Evolutionary conservation across 35 echinoderm and acorn worm species (phyloP), one percentile per base, ranked within the genome.

Genomic region (Stichopus chloronotus): DNA sequence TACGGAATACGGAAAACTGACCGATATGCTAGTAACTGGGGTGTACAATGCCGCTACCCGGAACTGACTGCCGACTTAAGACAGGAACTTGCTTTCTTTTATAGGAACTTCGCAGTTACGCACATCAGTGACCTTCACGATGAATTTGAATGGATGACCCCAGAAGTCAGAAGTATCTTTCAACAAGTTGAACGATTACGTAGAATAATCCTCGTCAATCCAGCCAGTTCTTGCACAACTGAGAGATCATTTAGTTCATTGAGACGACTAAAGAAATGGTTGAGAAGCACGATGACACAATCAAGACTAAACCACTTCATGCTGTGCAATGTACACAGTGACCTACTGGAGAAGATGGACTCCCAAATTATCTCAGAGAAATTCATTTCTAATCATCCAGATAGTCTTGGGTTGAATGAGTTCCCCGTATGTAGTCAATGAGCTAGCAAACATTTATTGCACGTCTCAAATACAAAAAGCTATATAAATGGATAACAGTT

Each of bases 1-100:
- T 83, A 83, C 80, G 80, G 80, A 83, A 83, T 83, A 83, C 54
- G 80, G 80, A 83, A 87, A 87, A 87, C 84, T 87, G 53, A 87
- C 84, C 84, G 53, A 56, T 87, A 87, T 87, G 84, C 84, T 87
- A 87, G 53, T 19, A 56, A 87, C 55, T 56, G 84, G 53, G 53
- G 84, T 57, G 84, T 87, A 87, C 53, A 87, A 87, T 57, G 84
- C 84, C 84, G 84, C 53, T 87, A 87, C 84, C 84, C 53, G 22
- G 84, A 87, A 87, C 53, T 87, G 84, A 87, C 84, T 87, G 52
- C 84, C 53, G 84, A 87, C 53, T 19, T 57, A 87, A 55, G 10
- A 57, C 84, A 87, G 52, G 84, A 87, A 87, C 84, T 87, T 87
- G 53, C 84, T 87, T 87, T 58, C 53, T 87, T 87, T 87, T 16